These are phyloP conservation scores for Phoeniculus purpureus DNA, from an alignment of 2,797 vertebrate species.

Conservation along the genomic window DNA sequence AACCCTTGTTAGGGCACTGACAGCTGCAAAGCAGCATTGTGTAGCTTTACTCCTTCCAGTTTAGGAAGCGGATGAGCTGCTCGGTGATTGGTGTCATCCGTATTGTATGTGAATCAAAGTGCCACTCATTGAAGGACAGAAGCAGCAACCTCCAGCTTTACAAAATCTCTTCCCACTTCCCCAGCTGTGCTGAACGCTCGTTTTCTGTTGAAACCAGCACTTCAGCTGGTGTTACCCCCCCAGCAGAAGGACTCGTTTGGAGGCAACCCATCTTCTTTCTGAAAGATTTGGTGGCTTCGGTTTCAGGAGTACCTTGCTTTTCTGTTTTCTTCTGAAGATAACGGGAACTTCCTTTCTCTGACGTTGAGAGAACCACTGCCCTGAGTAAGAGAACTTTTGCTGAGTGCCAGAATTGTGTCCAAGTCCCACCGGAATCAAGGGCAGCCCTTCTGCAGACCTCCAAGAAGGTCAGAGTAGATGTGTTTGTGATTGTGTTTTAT, in stretches of 20 bases:
- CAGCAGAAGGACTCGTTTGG: not conserved
- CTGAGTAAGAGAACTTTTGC: not conserved
- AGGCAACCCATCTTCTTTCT: not conserved
- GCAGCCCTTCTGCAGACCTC: conserved; percentile 3
- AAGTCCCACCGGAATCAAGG: conserved; percentile 17
- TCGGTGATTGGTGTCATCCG: not conserved
- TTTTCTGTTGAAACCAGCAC: not conserved
- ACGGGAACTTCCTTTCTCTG: not conserved
- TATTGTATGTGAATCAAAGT: not conserved
- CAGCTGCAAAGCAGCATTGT: not conserved
- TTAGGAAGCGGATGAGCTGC: not conserved
- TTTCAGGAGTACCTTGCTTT: not conserved
- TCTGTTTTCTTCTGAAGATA: conserved; percentile 22
- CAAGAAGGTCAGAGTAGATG: not conserved
- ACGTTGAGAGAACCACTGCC: not conserved
- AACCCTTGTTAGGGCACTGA: not conserved
- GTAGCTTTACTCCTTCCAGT: not conserved
- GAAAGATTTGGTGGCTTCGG: conserved; percentile 1
- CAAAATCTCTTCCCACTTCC: not conserved
- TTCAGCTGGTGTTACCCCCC: conserved; percentile 1
- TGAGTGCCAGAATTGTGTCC: conserved; percentile 5
- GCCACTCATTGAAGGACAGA: not conserved
- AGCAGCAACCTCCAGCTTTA: not conserved
- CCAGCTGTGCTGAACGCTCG: conserved; percentile 5
- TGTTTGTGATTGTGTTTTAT: conserved; percentile 1